A percentile compares a stretch with the other conserved stretches of the same genome.
Conservation (phyloP, 2,113 vertebrate species). For the Poeciliopsis turrubarensis region DNA sequence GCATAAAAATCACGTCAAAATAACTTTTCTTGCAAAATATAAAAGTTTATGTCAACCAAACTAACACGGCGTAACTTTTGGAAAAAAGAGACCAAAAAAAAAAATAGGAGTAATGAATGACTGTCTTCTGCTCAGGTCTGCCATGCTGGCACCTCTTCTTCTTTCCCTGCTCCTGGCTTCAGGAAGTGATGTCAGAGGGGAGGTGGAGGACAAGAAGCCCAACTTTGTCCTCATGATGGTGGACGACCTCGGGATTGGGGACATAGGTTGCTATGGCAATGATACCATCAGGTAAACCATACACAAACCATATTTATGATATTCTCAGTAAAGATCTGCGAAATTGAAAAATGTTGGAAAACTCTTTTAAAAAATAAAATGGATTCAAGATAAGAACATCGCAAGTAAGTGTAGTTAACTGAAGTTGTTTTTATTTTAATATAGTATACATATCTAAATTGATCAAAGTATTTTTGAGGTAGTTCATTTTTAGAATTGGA, state of each 20-base stretch:
- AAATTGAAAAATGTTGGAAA: neutral
- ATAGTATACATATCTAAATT: too few species aligned
- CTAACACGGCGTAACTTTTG: neutral
- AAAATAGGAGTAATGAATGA: neutral
- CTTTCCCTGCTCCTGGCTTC: conserved; percentile 42
- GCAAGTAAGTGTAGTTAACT: too few species aligned
- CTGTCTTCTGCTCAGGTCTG: conserved; percentile 24
- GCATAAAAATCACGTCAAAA: neutral
- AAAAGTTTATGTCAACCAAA: too few species aligned
- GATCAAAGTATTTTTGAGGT: neutral
- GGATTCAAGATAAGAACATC: too few species aligned
- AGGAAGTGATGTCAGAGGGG: conserved; percentile 29
- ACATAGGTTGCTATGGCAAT: conserved; percentile 89
- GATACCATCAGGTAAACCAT: conserved; percentile 80
- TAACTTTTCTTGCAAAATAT: neutral
- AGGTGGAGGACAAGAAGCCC: conserved; percentile 67
- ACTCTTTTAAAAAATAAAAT: too few species aligned
- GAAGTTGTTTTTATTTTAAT: too few species aligned
- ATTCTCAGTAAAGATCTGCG: too few species aligned
- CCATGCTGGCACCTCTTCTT: conserved; percentile 14
- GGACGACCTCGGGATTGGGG: conserved; percentile 88
- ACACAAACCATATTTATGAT: neutral
- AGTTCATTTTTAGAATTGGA: too few species aligned
- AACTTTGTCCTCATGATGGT: conserved; percentile 86
- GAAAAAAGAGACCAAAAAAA: too few species aligned